Base-by-base conservation (phyloP, 1,140 invertebrate species). In the Ditylenchus dipsaci region DNA sequence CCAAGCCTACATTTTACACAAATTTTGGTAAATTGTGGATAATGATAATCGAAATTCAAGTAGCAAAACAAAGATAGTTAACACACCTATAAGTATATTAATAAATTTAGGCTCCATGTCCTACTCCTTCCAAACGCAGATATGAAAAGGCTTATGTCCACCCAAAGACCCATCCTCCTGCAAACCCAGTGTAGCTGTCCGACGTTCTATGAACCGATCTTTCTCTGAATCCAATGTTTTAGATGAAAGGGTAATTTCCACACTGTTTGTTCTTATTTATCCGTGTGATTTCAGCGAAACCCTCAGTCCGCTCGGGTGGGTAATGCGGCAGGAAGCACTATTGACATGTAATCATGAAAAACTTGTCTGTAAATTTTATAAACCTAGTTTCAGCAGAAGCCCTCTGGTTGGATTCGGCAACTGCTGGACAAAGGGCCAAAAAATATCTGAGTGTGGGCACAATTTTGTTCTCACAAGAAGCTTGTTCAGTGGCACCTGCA, bases 361-460 rank as follows among this genome's bases (percentile, higher is more conserved):
- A n/a, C n/a, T n/a, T n/a, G n/a, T n/a, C n/a, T n/a, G n/a, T n/a
- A n/a, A n/a, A n/a, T n/a, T n/a, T n/a, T n/a, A 38, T 38, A 38
- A 38, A 38, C 33, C 11, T 5, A 11, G 33, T 38, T 43, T 61
- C 26, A 61, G 59, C n/a, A 5, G 59, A 5, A 61, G 29, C 26
- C 59, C 59, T 30, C 19, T 61, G 29, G 1, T 21, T 61, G 68
- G 63, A n/a, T 58, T 72, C 13, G 69, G 69, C 15, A 29, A 19
- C 23, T 30, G 17, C 0, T 70, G 68, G 68, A 70, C 68, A 9
- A n/a, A 74, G 17, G 71, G 68, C 9, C 21, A 29, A 1, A n/a
- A 71, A 23, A 70, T 70, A 15, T 19, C 26, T 7, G 68, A 70
- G 71, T 74, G 68, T 47, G 56, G 33, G 9, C 68, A 70, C 69